These are phyloP conservation scores for Acanthosepion pharaonis DNA, from an alignment of 2,888 invertebrate genomes.

Conservation along the genomic window DNA sequence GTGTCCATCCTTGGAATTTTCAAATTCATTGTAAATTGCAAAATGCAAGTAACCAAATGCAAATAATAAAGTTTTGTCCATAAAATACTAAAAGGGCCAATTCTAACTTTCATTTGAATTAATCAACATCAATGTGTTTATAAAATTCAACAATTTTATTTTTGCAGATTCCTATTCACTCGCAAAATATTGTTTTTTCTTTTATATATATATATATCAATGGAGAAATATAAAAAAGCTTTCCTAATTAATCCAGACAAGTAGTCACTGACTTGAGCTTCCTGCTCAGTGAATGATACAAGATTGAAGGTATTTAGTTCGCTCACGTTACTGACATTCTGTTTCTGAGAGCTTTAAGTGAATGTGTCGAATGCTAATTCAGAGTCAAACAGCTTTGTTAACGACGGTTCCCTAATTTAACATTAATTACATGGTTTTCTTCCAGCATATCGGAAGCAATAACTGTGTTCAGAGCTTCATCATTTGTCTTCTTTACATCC, in stretches of 20 bases:
- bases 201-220: neutral
- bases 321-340: neutral
- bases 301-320: neutral
- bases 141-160: neutral
- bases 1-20: too few relatives aligned
- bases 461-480: neutral
- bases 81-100: too few relatives aligned
- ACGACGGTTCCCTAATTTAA: neutral
- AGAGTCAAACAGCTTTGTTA: neutral
- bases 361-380: neutral
- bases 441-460: neutral
- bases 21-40: too few relatives aligned
- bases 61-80: too few relatives aligned
- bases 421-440: neutral
- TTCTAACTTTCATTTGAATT: too few relatives aligned
- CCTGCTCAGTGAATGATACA: neutral
- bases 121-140: too few relatives aligned
- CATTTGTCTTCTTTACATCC: neutral
- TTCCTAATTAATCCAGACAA: neutral
- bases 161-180: neutral
- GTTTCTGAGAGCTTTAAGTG: neutral
- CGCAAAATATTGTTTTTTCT: neutral
- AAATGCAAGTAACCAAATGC: too few relatives aligned
- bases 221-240: neutral
- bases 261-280: neutral